Base-by-base conservation (phyloP, 2,797 vertebrate species). In the Oreochromis grahami region DNA sequence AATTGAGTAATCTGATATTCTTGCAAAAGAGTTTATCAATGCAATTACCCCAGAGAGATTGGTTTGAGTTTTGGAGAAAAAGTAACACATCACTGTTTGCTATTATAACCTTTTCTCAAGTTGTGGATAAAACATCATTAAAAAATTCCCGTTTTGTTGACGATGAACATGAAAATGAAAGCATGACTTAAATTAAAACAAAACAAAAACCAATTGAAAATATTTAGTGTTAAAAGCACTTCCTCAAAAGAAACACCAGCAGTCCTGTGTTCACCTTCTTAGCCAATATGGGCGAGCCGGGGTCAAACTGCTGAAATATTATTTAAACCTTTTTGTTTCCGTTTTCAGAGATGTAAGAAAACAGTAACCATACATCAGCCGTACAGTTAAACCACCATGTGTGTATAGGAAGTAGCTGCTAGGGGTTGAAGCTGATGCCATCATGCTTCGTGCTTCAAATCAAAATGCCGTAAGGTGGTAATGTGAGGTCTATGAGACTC, bases 391-490 rank as follows among this genome's bases (percentile, higher is more conserved):
- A 60, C 29, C 56, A 60, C 9, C 15, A 1, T 34, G 29, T 34
- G 29, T 32, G 0, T 58, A 34, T 34, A 60, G 29, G 56, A 34
- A 4, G 55, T 9, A 58, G 2, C 17, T 60, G 29, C 29, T 14
- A 34, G 11, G 19, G 60, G 19, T 21, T 8, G 7, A 65, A 65
- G 34, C 34, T 41, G 36, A 8, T 41, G 36, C 60, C 41, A 0
- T 41, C n/a, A 21, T 38, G 60, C 41, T 13, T 43, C 41, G 5
- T 13, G 12, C 60, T 21, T 41, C 36, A 65, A 14, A 5, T 65
- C 60, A 21, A 65, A 65, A 41, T 65, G 60, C 0, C 0, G 7
- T 38, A 0, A 38, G 34, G 19, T 38, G 34, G 19, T 65, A 36
- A 65, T 7, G 56, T 58, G 56, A 58, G 29, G 8, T 34, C 17